These are phyloP conservation scores for Psephotus haematonotus DNA, from an alignment of 2,113 vertebrate species.

Conservation along the genomic window DNA sequence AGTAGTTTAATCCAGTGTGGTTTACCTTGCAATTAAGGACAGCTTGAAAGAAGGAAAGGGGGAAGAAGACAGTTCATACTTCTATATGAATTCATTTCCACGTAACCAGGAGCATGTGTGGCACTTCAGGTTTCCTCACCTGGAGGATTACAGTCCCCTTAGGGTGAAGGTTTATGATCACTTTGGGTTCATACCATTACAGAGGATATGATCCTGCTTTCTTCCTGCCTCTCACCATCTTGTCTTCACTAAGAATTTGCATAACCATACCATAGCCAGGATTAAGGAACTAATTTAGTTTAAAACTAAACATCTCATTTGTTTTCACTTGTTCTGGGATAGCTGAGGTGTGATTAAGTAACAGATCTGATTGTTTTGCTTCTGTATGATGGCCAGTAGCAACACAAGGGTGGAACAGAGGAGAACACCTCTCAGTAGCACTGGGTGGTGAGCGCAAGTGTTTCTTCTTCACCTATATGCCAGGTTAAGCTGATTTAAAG, in stretches of 20 bases:
- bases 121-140: neutral
- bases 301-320: neutral
- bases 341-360: neutral
- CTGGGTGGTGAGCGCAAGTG: neutral
- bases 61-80: neutral
- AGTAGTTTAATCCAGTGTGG: neutral
- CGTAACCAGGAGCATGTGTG: neutral
- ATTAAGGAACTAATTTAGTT: neutral
- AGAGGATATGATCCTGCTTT: rapidly evolving
- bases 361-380: neutral
- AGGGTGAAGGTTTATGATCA: neutral
- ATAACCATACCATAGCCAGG: neutral
- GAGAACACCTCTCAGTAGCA: neutral
- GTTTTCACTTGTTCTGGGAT: neutral
- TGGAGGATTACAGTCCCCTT: neutral
- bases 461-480: neutral
- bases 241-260: neutral
- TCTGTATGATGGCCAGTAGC: neutral
- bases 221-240: neutral
- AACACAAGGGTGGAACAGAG: neutral
- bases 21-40: neutral
- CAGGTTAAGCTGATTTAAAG: neutral
- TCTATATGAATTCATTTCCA: neutral
- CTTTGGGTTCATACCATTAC: too few relatives aligned
- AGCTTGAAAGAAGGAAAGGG: neutral